phyloP scores from a whole-genome alignment of 2,888 invertebrate species.

The Ophion costatus region DNA sequence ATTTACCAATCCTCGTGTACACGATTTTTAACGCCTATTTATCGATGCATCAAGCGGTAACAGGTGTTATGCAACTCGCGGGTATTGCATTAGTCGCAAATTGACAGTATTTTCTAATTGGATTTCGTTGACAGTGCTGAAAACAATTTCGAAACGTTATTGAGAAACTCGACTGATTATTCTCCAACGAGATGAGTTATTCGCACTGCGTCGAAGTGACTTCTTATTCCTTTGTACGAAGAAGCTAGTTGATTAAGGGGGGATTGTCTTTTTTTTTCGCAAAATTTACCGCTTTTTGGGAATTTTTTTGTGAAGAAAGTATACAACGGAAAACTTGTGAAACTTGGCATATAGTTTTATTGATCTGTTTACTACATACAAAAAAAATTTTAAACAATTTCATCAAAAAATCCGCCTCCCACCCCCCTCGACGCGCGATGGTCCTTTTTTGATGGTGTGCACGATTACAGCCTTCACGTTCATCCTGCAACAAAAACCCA shows the following conservation, averaged over 20 bases:
- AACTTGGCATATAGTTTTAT: too few species aligned
- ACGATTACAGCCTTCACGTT: too few species aligned
- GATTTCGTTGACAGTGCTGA: background rate
- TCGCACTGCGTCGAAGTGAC: background rate
- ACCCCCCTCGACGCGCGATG: too few species aligned
- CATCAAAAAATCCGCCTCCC: too few species aligned
- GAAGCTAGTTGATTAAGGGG: background rate
- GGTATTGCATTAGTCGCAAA: background rate
- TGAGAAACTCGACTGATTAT: background rate
- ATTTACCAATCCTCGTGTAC: constrained; percentile 3
- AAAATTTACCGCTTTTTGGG: too few species aligned
- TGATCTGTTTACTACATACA: too few species aligned
- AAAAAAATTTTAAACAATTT: too few species aligned
- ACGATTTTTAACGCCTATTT: background rate
- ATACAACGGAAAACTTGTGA: too few species aligned
- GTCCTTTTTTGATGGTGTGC: too few species aligned
- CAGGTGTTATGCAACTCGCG: background rate
- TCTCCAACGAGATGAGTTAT: background rate
- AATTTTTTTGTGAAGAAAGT: too few species aligned
- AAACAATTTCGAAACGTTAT: background rate
- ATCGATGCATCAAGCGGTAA: background rate
- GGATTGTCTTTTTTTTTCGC: too few species aligned
- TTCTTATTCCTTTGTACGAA: background rate
- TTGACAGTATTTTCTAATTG: background rate
- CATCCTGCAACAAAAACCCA: too few species aligned